A percentile compares a stretch with the other conserved stretches of the same genome.
Evolutionary conservation across 2,113 vertebrate genomes (phyloP).

Genomic region (Salvator merianae): DNA sequence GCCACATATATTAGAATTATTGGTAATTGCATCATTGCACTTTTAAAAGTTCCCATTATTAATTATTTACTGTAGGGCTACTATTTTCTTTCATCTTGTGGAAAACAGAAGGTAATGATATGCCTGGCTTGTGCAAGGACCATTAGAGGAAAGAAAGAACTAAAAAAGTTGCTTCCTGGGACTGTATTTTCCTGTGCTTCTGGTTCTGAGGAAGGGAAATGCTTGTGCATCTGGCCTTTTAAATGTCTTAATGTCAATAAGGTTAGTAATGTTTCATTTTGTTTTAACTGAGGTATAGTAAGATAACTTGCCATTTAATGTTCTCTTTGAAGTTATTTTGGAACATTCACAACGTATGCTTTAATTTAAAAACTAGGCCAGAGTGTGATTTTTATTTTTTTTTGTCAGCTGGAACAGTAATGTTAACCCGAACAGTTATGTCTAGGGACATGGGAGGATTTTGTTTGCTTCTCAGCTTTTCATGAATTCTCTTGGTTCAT

Average conservation of each 20-base stretch:
- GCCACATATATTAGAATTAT: too few species aligned
- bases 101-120: constrained; percentile 44
- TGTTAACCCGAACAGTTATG: too few species aligned
- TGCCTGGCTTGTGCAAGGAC: constrained; percentile 62
- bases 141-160: constrained; percentile 33
- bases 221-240: constrained; percentile 53
- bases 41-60: neutral
- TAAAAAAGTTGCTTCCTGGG: constrained; percentile 49
- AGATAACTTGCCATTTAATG: neutral
- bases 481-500: too few species aligned
- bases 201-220: constrained; percentile 32
- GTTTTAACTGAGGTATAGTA: neutral
- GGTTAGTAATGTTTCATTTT: constrained; percentile 41
- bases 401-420: too few species aligned
- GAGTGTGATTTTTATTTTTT: too few species aligned
- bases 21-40: neutral
- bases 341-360: neutral
- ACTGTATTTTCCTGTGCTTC: constrained; percentile 62
- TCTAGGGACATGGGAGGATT: too few species aligned
- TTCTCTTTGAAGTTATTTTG: neutral
- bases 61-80: constrained; percentile 55
- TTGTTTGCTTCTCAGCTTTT: too few species aligned
- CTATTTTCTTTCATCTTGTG: constrained; percentile 44
- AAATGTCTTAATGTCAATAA: constrained; percentile 54
- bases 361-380: neutral